Evolutionary conservation across 2,113 vertebrate species (phyloP), one percentile per base, ranked within the genome.

Genomic region (Sclerurus mexicanus): DNA sequence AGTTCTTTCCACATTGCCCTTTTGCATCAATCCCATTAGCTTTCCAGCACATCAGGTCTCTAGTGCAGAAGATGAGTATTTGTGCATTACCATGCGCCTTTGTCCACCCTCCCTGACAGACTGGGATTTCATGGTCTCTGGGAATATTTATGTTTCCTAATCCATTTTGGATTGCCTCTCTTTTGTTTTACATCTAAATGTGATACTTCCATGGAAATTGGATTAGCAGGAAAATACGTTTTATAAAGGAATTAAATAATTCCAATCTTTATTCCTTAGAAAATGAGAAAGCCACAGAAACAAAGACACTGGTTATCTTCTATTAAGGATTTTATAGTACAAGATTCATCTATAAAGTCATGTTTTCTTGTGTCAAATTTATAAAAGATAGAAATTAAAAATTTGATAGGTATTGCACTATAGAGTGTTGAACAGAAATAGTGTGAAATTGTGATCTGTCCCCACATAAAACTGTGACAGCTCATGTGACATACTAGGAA

Each of bases 181-280:
- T 72, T 89, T 93, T 75, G 49, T 85, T 88, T 97, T 95, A 60
- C 42, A 50, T n/a, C 50, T 60, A 78, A 88, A 83, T 85, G 67
- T 42, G 46, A 44, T 27, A 68, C 21, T 46, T 10, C 35, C 1
- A 0, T n/a, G 42, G 40, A 94, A 97, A 92, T 13, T n/a, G 56
- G 60, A 90, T 96, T 92, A 85, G 37, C 11, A 44, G 35, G 71
- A 79, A 93, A 93, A 87, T 40, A 49, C 6, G 42, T 79, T 91
- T 85, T 69, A 30, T 50, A 79, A 91, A 84, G 35, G 31, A 87
- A 89, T 82, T 85, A 75, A 90, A 9, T 81, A 84, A 96, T 93
- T 93, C 58, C 69, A 74, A 59, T 82, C 62, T 83, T 86, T 74
- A 33, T 79, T 92, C 60, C 79, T 86, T 44, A 42, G 66, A 64